These are phyloP conservation scores for Glareola pratincola DNA, from an alignment of 2,113 vertebrate genomes.

Conservation along the genomic window DNA sequence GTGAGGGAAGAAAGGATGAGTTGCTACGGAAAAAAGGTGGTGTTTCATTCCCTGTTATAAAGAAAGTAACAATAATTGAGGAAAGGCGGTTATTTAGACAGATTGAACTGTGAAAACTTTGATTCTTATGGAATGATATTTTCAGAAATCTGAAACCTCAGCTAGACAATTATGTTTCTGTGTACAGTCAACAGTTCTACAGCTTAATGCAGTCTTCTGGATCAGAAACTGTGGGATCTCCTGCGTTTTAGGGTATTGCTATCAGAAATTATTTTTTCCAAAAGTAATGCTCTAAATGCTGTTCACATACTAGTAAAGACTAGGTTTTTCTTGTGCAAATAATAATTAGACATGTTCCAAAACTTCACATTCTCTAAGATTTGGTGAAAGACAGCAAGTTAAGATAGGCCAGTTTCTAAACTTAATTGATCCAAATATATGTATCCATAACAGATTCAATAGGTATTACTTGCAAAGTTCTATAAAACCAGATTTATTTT, in stretches of 20 bases:
- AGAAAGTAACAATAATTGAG: neutral
- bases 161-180: neutral
- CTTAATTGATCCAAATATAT: neutral
- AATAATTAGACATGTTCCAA: neutral
- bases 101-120: neutral
- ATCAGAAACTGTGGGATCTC: neutral
- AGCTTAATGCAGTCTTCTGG: neutral
- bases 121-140: neutral
- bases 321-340: neutral
- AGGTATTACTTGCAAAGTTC: neutral
- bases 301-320: neutral
- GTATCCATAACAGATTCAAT: neutral
- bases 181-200: neutral
- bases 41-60: neutral
- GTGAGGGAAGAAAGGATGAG: neutral
- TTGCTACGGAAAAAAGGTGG: neutral
- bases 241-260: neutral
- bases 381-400: neutral
- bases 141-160: neutral
- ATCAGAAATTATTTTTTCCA: neutral
- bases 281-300: neutral
- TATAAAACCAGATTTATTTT: neutral
- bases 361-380: neutral
- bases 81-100: neutral
- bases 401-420: neutral